Evolutionary conservation across 2,113 vertebrate species (phyloP).

Genomic region (Leucopsar rothschildi): DNA sequence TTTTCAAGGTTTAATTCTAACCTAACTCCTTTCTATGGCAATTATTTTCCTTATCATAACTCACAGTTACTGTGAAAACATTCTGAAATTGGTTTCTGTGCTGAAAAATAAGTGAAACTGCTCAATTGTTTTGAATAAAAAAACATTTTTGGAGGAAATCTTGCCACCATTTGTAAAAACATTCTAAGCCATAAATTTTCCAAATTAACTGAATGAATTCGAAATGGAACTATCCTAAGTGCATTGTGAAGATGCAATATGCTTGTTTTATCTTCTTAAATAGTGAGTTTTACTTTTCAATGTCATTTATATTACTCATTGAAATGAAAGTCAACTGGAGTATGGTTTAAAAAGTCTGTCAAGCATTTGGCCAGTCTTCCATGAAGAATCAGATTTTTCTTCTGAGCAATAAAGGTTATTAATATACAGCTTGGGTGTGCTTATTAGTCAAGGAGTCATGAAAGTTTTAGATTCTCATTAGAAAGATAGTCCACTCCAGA

Average conservation of each 20-base stretch:
- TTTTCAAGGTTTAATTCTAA: conserved; percentile 26
- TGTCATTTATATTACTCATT: neutral
- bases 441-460: neutral
- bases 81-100: conserved; percentile 35
- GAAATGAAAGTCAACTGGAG: neutral
- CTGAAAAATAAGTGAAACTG: neutral
- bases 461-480: conserved; percentile 17
- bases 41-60: neutral
- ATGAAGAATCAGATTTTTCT: neutral
- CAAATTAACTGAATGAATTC: neutral
- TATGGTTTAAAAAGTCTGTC: neutral
- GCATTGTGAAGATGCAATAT: neutral
- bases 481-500: neutral
- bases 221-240: neutral
- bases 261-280: neutral
- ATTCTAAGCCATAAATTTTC: neutral
- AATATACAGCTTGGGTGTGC: neutral
- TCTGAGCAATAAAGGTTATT: neutral
- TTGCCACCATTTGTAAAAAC: neutral
- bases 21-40: neutral
- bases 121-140: conserved; percentile 8
- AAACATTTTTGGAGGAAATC: neutral
- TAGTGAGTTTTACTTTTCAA: neutral
- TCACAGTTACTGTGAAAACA: neutral
- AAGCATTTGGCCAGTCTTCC: neutral